Evolutionary conservation across 2,888 invertebrate genomes (phyloP).

Genomic region (Leucophenga maculata): DNA sequence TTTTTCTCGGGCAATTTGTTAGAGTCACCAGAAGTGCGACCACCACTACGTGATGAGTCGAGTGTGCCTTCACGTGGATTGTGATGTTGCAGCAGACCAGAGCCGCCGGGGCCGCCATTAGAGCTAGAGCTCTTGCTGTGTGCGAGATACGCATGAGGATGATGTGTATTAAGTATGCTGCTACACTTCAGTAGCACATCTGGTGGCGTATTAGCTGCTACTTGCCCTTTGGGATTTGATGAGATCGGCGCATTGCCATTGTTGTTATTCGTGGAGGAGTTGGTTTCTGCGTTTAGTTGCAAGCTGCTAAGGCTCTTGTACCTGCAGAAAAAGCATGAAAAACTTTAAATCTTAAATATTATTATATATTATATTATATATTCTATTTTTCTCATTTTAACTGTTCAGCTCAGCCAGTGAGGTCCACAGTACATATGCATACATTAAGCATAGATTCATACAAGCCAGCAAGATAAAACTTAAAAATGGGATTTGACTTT

Average conservation of each 20-base stretch:
- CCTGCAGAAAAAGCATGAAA: slow-evolving; percentile 52
- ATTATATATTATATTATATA: too few relatives aligned
- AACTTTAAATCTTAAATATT: slow-evolving; percentile 1
- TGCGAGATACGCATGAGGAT: slow-evolving; percentile 53
- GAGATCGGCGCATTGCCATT: slow-evolving; percentile 69
- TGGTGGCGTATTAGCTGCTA: slow-evolving; percentile 51
- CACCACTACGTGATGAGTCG: slow-evolving; percentile 91
- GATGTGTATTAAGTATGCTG: slow-evolving; percentile 56
- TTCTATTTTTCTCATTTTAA: too few relatives aligned
- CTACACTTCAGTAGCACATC: slow-evolving; percentile 69
- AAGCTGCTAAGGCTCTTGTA: slow-evolving; percentile 73
- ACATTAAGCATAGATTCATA: too few relatives aligned
- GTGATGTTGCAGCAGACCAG: slow-evolving; percentile 46
- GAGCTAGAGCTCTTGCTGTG: slow-evolving; percentile 66
- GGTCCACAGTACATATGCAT: too few relatives aligned
- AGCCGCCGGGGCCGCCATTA: slow-evolving; percentile 61
- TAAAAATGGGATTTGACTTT: too few relatives aligned
- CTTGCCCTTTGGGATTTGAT: slow-evolving; percentile 68
- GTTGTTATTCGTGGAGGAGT: not conserved
- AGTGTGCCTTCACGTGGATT: slow-evolving; percentile 79
- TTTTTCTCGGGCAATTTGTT: slow-evolving; percentile 86
- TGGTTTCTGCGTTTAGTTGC: slow-evolving; percentile 70
- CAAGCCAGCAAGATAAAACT: too few relatives aligned
- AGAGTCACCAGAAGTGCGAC: slow-evolving; percentile 88
- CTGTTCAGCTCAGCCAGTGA: too few relatives aligned